Evolutionary conservation across 2,797 vertebrate genomes (phyloP).

Genomic region (Muscicapa comitata): DNA sequence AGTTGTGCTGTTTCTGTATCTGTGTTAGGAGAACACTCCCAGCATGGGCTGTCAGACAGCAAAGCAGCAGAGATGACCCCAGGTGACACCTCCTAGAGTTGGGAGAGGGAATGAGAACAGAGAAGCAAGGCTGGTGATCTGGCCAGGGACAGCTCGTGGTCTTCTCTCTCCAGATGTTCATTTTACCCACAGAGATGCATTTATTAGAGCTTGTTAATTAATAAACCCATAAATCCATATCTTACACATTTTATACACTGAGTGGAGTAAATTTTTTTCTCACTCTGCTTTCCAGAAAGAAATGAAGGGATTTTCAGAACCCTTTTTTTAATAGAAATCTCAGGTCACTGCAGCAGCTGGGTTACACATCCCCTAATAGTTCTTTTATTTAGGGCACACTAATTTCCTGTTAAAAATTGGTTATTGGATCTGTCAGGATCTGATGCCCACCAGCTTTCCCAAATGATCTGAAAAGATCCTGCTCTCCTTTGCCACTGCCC

Average conservation of each 20-base stretch:
- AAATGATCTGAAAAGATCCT: neutral
- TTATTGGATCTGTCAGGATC: neutral
- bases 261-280: neutral
- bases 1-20: neutral
- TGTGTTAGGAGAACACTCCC: neutral
- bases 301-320: neutral
- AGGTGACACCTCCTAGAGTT: neutral
- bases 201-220: neutral
- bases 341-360: neutral
- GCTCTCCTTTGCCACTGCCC: neutral
- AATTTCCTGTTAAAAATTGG: neutral
- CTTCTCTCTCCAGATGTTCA: neutral
- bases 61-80: neutral
- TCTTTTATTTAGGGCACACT: neutral
- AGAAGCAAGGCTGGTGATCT: neutral
- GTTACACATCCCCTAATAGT: neutral
- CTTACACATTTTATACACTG: neutral
- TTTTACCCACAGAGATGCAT: neutral
- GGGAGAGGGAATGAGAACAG: neutral
- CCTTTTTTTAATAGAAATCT: neutral
- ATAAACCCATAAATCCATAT: neutral
- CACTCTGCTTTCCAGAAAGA: neutral
- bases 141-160: accelerated
- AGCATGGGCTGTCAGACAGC: neutral
- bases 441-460: neutral